phyloP scores from a whole-genome alignment of 2,888 invertebrate species.

The Caenorhabditis sp. region DNA sequence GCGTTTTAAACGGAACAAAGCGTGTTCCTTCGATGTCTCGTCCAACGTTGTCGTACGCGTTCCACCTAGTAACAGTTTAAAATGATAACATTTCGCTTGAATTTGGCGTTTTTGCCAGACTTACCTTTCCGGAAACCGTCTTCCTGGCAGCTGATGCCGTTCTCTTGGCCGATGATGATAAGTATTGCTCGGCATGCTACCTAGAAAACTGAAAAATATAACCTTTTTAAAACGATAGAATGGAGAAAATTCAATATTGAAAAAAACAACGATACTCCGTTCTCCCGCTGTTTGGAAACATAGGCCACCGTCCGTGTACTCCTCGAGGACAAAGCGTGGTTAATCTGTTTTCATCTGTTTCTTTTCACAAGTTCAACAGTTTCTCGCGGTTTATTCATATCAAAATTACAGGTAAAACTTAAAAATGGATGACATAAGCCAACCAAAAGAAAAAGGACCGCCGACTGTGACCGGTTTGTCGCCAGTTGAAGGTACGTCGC shows the following conservation, averaged over 20 bases:
- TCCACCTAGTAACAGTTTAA: no score
- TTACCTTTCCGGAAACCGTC: conserved; percentile 53
- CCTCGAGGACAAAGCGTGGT: conserved; percentile 22
- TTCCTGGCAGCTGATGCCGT: conserved; percentile 11
- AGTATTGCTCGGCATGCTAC: conserved; percentile 10
- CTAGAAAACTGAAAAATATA: neutral
- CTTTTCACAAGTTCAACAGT: neutral
- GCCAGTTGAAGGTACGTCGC: conserved; percentile 96
- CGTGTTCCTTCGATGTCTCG: conserved; percentile 84
- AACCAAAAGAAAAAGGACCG: conserved; percentile 27
- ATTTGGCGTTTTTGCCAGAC: neutral
- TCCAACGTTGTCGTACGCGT: conserved; percentile 81
- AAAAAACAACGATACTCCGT: conserved; percentile 30
- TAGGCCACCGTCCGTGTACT: conserved; percentile 23
- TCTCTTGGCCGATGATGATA: no score
- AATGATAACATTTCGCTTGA: neutral
- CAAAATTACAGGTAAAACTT: conserved; percentile 14
- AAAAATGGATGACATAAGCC: conserved; percentile 37
- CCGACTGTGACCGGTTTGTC: conserved; percentile 91
- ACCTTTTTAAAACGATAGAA: neutral
- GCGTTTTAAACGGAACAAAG: conserved; percentile 87
- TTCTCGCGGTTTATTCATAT: neutral
- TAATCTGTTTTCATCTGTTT: neutral
- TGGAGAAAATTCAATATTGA: neutral
- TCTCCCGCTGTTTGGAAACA: neutral